Conservation (phyloP, 2,797 vertebrate species). For the Dendrocincla tyrannina region DNA sequence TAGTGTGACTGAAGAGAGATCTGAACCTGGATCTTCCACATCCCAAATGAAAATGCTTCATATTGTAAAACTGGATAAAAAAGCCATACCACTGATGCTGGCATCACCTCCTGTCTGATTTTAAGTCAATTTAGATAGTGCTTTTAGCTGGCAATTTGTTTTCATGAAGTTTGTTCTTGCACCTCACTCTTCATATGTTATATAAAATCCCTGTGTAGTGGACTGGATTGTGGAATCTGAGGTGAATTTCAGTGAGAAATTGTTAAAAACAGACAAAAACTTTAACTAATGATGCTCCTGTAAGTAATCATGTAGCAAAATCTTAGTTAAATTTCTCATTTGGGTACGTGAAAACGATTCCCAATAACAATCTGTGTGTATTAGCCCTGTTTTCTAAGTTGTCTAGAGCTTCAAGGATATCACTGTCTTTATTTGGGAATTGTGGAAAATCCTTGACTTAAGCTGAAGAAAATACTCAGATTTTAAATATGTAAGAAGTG, state of each 20-base stretch:
- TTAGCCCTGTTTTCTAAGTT: background rate
- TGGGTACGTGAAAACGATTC: background rate
- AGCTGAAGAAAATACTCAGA: background rate
- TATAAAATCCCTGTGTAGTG: background rate
- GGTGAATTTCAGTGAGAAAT: background rate
- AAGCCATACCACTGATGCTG: background rate
- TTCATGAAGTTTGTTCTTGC: background rate
- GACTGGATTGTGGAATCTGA: background rate
- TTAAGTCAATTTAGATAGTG: background rate
- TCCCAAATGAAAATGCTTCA: background rate
- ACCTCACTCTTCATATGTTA: background rate
- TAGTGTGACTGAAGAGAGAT: background rate
- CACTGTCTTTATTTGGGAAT: background rate
- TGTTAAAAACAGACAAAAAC: background rate
- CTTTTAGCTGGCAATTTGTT: background rate
- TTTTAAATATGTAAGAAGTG: background rate
- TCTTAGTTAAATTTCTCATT: background rate
- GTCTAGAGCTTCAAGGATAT: background rate
- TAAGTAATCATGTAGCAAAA: background rate
- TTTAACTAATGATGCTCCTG: background rate
- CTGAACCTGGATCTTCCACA: background rate
- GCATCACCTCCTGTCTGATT: background rate
- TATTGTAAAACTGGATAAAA: background rate
- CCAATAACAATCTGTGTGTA: background rate
- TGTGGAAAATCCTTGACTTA: background rate